phyloP scores from a whole-genome alignment of 1,140 invertebrate species.

The Calephelis virginiensis region DNA sequence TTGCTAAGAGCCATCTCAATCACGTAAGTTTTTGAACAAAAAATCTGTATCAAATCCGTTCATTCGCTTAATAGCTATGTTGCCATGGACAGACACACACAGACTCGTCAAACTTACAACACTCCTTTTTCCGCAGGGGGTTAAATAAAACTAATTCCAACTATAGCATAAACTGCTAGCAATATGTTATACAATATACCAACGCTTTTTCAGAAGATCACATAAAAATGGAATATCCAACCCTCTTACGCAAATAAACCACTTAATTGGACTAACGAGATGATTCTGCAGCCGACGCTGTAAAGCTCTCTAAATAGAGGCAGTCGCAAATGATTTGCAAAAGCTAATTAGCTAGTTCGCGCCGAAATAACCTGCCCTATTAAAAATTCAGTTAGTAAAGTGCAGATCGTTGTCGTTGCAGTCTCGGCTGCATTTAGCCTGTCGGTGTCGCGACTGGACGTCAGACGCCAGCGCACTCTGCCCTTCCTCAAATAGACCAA shows the following conservation, averaged over 20 bases:
- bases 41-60: too few relatives aligned
- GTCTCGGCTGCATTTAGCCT: constrained; percentile 56
- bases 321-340: constrained; percentile 35
- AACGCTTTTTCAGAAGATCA: not conserved
- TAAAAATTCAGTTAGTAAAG: constrained; percentile 68
- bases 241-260: constrained; percentile 12
- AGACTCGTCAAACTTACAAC: too few relatives aligned
- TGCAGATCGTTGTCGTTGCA: constrained; percentile 66
- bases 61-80: too few relatives aligned
- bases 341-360: constrained; percentile 59
- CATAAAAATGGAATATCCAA: not conserved
- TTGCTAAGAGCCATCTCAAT: too few relatives aligned
- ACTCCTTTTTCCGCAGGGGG: too few relatives aligned
- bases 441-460: constrained; percentile 46
- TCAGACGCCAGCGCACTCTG: constrained; percentile 34
- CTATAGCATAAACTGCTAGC: too few relatives aligned
- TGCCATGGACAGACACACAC: too few relatives aligned
- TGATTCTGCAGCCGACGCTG: constrained; percentile 16
- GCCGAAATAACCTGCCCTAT: constrained; percentile 58
- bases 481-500: constrained; percentile 58
- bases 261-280: constrained; percentile 18
- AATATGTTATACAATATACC: not conserved
- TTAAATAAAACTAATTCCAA: too few relatives aligned
- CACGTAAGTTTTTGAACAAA: too few relatives aligned
- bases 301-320: constrained; percentile 16